Evolutionary conservation across 2,888 invertebrate genomes (phyloP).

Genomic region (Cetonia aurata): DNA sequence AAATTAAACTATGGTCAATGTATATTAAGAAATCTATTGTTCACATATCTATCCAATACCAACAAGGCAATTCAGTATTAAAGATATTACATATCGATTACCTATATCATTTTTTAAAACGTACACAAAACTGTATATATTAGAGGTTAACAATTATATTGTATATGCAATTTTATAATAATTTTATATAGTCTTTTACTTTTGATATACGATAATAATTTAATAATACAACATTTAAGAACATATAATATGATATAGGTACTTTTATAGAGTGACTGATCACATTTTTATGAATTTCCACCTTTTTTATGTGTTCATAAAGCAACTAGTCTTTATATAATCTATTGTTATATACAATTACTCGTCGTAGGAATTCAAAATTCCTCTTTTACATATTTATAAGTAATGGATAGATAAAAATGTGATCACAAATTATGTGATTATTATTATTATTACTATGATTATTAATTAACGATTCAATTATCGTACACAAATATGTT

Average conservation of each 20-base stretch:
- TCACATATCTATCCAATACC: slow-evolving; percentile 3
- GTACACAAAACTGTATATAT: slow-evolving; percentile 29
- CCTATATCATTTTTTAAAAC: slow-evolving; percentile 21
- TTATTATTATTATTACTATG: slow-evolving; percentile 18
- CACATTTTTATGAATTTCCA: slow-evolving; percentile 27
- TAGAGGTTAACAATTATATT: slow-evolving; percentile 28
- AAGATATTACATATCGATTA: slow-evolving; percentile 24
- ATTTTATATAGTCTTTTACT: slow-evolving; percentile 20
- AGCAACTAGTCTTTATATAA: slow-evolving; percentile 29
- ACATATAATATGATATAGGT: neutral
- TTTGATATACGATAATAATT: slow-evolving; percentile 4
- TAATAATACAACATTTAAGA: neutral
- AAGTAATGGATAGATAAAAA: slow-evolving; percentile 22
- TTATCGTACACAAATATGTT: too few relatives aligned
- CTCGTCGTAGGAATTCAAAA: slow-evolving; percentile 1
- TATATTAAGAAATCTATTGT: slow-evolving; percentile 3
- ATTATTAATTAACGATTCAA: too few relatives aligned
- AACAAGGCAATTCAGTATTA: slow-evolving; percentile 29
- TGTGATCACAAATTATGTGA: slow-evolving; percentile 31
- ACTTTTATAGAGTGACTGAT: slow-evolving; percentile 2
- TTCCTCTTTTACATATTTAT: neutral
- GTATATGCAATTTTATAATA: slow-evolving; percentile 27
- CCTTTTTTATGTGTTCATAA: slow-evolving; percentile 32
- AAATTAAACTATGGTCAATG: slow-evolving; percentile 4
- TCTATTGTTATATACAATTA: slow-evolving; percentile 20